Evolutionary conservation across 2,888 invertebrate genomes (phyloP).

Genomic region (Spisula solida): DNA sequence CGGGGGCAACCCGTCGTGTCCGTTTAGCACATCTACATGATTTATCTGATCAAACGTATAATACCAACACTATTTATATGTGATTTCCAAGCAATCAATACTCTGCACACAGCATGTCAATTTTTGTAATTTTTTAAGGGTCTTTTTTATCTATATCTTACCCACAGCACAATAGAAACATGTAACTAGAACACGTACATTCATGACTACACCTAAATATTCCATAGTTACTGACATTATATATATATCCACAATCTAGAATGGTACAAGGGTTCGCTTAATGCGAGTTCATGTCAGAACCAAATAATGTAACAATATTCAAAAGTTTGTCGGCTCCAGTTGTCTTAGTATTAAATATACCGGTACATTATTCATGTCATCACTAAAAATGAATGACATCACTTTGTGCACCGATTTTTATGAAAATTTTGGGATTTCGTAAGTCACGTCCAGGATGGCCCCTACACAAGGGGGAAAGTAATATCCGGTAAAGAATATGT

Average conservation of each 20-base stretch:
- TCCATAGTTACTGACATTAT: constrained; percentile 5
- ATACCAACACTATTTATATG: constrained; percentile 1
- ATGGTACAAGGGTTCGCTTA: neutral
- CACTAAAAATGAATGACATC: neutral
- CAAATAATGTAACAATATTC: neutral
- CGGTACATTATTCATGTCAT: neutral
- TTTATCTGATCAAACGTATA: neutral
- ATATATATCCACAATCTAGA: constrained; percentile 24
- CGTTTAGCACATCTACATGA: neutral
- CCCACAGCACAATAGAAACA: constrained; percentile 43
- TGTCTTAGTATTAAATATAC: neutral
- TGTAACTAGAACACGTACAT: constrained; percentile 18
- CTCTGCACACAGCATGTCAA: constrained; percentile 29
- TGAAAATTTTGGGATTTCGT: constrained; percentile 13
- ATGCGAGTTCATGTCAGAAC: neutral
- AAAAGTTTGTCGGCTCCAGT: neutral
- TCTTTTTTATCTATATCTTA: constrained; percentile 16
- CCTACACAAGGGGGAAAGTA: neutral
- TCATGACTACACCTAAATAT: constrained; percentile 31
- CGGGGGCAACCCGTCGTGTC: neutral
- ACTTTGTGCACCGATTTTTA: neutral
- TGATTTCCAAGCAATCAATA: constrained; percentile 31
- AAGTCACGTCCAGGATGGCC: neutral
- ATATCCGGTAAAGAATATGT: neutral
- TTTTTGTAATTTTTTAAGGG: constrained; percentile 36